Conservation (phyloP, 2,797 vertebrate species). For the Rhinophrynus dorsalis region DNA sequence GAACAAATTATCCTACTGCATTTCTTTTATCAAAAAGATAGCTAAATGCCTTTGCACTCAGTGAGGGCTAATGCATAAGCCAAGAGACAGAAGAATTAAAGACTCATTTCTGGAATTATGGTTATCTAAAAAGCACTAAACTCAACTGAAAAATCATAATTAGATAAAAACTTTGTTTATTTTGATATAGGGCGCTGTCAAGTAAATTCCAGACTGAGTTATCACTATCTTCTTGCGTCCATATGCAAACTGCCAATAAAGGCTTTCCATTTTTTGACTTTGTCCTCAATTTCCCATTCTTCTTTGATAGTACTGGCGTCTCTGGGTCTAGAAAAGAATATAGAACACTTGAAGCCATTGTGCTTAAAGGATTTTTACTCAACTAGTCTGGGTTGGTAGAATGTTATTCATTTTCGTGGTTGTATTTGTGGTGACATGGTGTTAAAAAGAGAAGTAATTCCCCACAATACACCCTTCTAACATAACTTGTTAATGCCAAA, state of each 20-base stretch:
- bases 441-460: too few relatives aligned
- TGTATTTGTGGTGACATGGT: too few relatives aligned
- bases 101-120: not conserved
- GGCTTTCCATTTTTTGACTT: not conserved
- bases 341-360: too few relatives aligned
- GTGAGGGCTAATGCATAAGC: not conserved
- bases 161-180: conserved; percentile 14
- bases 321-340: not conserved
- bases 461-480: too few relatives aligned
- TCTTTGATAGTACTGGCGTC: not conserved
- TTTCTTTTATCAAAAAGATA: too few relatives aligned
- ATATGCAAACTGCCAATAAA: conserved; percentile 12
- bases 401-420: too few relatives aligned
- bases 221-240: not conserved
- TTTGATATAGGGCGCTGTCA: not conserved
- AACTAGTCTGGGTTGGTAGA: too few relatives aligned
- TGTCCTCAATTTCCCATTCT: not conserved
- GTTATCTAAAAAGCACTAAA: not conserved
- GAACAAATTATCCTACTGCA: too few relatives aligned
- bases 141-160: not conserved
- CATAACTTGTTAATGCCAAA: too few relatives aligned
- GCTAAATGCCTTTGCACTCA: not conserved
- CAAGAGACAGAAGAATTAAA: not conserved
- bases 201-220: conserved; percentile 10
- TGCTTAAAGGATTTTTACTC: too few relatives aligned